A percentile compares a stretch with the other conserved stretches of the same genome.
Evolutionary conservation across 1,140 invertebrate genomes (phyloP).

Genomic region (Drosophila fuyamai): DNA sequence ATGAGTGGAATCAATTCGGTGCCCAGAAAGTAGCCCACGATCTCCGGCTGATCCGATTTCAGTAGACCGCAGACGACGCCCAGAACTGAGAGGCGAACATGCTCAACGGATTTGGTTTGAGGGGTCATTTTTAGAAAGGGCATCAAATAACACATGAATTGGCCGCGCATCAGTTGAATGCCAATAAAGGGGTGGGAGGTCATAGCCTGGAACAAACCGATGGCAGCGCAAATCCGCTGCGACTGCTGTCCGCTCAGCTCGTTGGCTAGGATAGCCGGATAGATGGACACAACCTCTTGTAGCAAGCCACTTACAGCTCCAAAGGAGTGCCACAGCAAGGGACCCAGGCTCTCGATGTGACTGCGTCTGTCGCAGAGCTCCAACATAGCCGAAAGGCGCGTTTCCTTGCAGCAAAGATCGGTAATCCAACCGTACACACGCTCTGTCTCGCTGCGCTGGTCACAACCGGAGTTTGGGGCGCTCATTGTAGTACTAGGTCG

Average conservation of each 20-base stretch:
- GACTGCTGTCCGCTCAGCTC: conserved; percentile 23
- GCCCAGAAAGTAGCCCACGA: conserved; percentile 29
- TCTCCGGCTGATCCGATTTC: conserved; percentile 27
- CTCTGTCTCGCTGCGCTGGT: conserved; percentile 22
- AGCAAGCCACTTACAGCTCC: conserved; percentile 41
- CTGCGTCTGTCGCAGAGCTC: conserved; percentile 43
- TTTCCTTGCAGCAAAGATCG: conserved; percentile 33
- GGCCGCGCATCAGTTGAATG: conserved; percentile 24
- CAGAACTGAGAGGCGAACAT: conserved; percentile 41
- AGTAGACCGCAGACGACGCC: conserved; percentile 36
- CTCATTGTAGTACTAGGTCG: not conserved
- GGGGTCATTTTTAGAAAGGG: conserved; percentile 37
- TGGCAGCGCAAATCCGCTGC: conserved; percentile 44
- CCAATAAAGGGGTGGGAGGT: conserved; percentile 31
- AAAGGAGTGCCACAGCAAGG: conserved; percentile 45
- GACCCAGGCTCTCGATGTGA: conserved; percentile 21
- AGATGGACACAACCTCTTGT: conserved; percentile 41
- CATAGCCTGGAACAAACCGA: conserved; percentile 43
- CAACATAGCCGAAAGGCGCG: conserved; percentile 26
- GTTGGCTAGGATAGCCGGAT: conserved; percentile 18
- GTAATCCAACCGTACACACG: conserved; percentile 32
- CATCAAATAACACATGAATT: conserved; percentile 36
- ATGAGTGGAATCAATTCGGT: conserved; percentile 32
- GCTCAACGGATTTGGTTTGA: conserved; percentile 28
- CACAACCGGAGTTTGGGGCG: not conserved